Base-by-base conservation (phyloP, 2,888 invertebrate genomes). In the Ectemnius lituratus region DNA sequence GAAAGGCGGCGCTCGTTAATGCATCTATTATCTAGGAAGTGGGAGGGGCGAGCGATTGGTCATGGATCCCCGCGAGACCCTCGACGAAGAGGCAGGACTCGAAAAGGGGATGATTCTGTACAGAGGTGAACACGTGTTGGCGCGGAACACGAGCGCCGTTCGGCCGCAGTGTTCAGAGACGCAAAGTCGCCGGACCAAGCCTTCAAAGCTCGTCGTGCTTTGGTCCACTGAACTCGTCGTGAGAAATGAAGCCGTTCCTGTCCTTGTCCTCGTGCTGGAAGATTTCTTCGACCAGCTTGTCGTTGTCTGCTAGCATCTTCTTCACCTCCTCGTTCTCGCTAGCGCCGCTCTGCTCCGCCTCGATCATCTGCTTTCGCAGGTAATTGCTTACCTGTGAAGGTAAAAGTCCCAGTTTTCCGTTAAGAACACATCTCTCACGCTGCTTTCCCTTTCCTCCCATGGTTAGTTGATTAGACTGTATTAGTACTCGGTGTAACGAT, bases 221-320 rank as follows among this genome's bases (percentile, higher is more conserved):
- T 16, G 98, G 98, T 3, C 98, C 98, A 28, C 97, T 97, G 93
- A 99, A 99, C 92, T 99, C 98, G 62, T 96, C 96, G 92, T 97
- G 97, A 79, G 98, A 98, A 86, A 99, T 98, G 92, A 94, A 97
- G 75, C 98, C 98, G 88, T 99, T 98, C 91, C 97, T 97, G 91
- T 99, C 98, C 91, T 96, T 97, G 91, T 99, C 98, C 91, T 99
- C 98, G 90, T 98, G 98, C 89, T 97, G 97, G 94, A 99, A 98
- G 88, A 99, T 98, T 91, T 98, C 98, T 88, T 98, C 97, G 6
- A 98, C 97, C 70, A 98, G 94, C 90, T 97, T 97, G 91, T 98
- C 97, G 91, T 98, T 97, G 88, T 97, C 96, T 73, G 95, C 95
- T 68, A 97, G 92, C 95, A 96, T 96, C 88, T 95, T 95, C 89